Evolutionary conservation across 2,888 invertebrate species (phyloP), one percentile per base, ranked within the genome.

Genomic region (Drosophila melanosoma): DNA sequence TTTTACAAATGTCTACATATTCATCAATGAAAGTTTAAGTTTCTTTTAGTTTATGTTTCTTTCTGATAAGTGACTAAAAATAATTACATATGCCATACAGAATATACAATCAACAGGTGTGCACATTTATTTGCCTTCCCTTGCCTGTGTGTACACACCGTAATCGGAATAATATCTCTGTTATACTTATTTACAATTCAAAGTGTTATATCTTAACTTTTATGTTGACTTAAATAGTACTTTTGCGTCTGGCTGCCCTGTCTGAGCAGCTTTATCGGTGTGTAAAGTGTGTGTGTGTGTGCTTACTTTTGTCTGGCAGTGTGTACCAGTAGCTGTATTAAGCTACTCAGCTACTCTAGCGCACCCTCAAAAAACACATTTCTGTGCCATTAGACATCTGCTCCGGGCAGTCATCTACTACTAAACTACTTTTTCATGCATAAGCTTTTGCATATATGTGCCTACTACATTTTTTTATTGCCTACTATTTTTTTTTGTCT

Each of bases 351-450:
- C 54, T 59, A 38, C 60, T 67, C 45, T 67, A 42, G 53, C 69
- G 66, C 57, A 68, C 74, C 76, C 66, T 60, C 60, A 62, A 12
- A 68, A 54, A 45, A 59, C 66, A 70, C 73, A 86, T 84, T 73
- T 87, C 74, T 89, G 59, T 58, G 36, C 67, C 76, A 89, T 90
- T 90, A 83, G 75, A 64, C 87, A 86, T 80, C 87, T 74, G 77
- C 40, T 73, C 52, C 23, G 29, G 32, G 59, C 65, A 45, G 60
- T 38, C 36, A 35, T 60, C 71, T 69, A 68, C 83, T 64, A 63
- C 77, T 53, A 74, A 78, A 83, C 57, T 83, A 77, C 83, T 69
- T 69, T 88, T 71, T 67, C 32, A 67, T 69, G 56, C 29, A 29
- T 45, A 15, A 20, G 23, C 45, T 15, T 23, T 7, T 8, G 3